phyloP scores from a whole-genome alignment of 2,113 vertebrate genomes.

The Pomatostomus ruficeps region DNA sequence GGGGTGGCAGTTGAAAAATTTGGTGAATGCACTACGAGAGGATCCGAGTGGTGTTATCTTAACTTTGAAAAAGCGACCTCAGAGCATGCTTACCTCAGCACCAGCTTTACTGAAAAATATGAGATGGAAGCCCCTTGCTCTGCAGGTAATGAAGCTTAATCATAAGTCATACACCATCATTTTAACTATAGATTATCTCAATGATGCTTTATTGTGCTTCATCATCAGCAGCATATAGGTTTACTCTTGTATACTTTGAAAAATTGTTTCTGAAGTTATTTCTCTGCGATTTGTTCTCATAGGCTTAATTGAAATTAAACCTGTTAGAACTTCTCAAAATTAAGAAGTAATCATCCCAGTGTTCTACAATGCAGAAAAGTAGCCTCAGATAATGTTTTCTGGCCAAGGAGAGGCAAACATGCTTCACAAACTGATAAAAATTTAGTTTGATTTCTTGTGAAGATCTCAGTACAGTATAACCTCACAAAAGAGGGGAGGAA shows the following conservation, averaged over 20 bases:
- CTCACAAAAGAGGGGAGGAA: neutral
- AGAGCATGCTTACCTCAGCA: conserved; percentile 99
- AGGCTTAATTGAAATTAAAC: conserved; percentile 57
- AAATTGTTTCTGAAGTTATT: conserved; percentile 74
- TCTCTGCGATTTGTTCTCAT: conserved; percentile 65
- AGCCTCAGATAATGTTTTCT: neutral
- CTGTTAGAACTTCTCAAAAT: conserved; percentile 29
- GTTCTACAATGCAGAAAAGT: conserved; percentile 1
- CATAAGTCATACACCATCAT: conserved; percentile 86
- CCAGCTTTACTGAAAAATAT: conserved; percentile 99
- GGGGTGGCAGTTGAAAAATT: conserved; percentile 99
- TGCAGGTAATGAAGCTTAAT: conserved; percentile 94
- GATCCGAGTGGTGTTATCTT: conserved; percentile 98
- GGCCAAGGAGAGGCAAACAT: neutral
- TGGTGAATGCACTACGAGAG: conserved; percentile 97
- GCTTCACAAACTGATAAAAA: neutral
- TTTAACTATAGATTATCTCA: conserved; percentile 77
- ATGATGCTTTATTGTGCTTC: conserved; percentile 81
- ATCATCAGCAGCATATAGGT: conserved; percentile 78
- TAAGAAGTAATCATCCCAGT: conserved; percentile 34
- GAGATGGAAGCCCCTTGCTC: conserved; percentile 99
- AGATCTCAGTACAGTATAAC: neutral
- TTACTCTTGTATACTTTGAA: conserved; percentile 74
- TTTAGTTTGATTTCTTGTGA: neutral
- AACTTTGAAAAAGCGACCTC: conserved; percentile 99